Base-by-base conservation (phyloP, 2,888 invertebrate genomes). In the Thelaira solivaga region DNA sequence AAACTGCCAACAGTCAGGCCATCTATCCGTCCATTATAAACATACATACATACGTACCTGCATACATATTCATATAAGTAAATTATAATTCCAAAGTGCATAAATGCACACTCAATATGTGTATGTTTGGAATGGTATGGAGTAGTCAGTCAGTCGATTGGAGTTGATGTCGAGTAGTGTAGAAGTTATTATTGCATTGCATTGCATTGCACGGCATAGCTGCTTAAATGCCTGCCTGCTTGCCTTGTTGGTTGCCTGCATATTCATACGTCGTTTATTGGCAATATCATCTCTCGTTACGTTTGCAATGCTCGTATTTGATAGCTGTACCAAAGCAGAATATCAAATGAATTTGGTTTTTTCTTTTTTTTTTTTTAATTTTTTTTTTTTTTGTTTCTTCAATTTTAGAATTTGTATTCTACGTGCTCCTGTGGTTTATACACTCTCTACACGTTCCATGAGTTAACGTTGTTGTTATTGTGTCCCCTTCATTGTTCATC, bases 11-110 rank as follows among this genome's bases (percentile, higher is more conserved):
- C 41, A 45, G 68, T 57, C 18, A 31, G 43, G 55, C 43, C 41
- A 45, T 51, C 6, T 51, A 57, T n/a, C 8, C 26, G 34, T 39
- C 6, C 49, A 41, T 65, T 51, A 55, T 43, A 31, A 2, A 34
- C 20, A 20, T 24, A 1, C 3, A 31, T 57, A 43, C 29, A 20
- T 62, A 8, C 18, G 26, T 45, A 10, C 45, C 26, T 45, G 11
- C 47, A 22, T 51, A 65, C 39, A 53, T 61, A 65, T 57, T 59
- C 68, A 57, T 64, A 61, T 78, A 74, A 78, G 78, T 78, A 78
- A 78, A 78, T 78, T 78, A 78, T 78, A 78, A 78, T 78, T 74
- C 74, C 67, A 74, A 78, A 78, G 78, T 78, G 69, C 69, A 78
- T 78, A 78, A 78, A 71, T 78, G 74, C 74, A 74, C 72, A 72